Evolutionary conservation across 2,797 vertebrate genomes (phyloP), one percentile per base, ranked within the genome.

Genomic region (Notolabrus celidotus): DNA sequence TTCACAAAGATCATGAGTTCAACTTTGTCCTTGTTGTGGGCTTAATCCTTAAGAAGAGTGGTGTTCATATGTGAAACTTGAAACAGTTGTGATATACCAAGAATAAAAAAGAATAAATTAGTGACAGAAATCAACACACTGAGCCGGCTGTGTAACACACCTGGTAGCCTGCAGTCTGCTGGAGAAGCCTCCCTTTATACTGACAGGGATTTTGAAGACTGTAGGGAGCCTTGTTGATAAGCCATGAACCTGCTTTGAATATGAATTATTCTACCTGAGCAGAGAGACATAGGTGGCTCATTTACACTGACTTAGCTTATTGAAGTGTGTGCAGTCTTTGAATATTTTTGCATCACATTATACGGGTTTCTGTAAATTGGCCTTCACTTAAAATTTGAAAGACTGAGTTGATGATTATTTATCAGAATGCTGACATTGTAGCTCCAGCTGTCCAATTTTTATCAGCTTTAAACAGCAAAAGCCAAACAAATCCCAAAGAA

Each of bases 121-220:
- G 69, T 23, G 64, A 59, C 34, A 56, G 42, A 67, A 53, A 67
- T 19, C 31, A 68, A 77, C 74, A 64, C 51, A 52, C 16, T 46
- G 73, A 67, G 31, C 22, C 63, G 69, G 43, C 23, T 54, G 71
- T 57, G 62, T 50, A 79, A 65, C 65, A 70, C 69, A 82, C 74
- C 82, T 71, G 78, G 46, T 55, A 34, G 53, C 61, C 70, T 12
- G 50, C 74, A 51, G 39, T 60, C 69, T 14, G 58, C 79, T 49
- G 61, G 66, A 80, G 43, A 74, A 69, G 79, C 88, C 86, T 90
- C 69, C 77, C 77, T 86, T 91, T 52, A 83, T 85, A 75, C 88
- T 89, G 80, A 83, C 74, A 84, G 55, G 76, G 82, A 80, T 87
- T 91, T 86, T 88, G 78, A 90, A 89, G 86, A 89, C 86, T 79